These are phyloP conservation scores for Stegodyphus mimosarum DNA, from an alignment of 1,140 invertebrate species.

Conservation along the genomic window DNA sequence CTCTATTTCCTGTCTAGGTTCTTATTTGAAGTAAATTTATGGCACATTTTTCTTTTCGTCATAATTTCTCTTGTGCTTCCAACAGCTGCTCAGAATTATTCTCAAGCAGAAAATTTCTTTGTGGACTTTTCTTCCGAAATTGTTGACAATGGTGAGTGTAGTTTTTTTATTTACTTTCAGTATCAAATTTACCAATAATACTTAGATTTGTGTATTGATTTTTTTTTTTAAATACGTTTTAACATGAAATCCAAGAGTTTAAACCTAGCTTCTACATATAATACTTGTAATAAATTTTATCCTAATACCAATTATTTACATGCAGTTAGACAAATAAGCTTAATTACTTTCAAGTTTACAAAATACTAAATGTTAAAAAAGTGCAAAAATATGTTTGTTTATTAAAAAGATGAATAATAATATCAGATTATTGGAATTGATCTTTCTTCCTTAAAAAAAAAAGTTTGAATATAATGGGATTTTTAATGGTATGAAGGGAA, in stretches of 20 bases:
- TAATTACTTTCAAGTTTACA: too few species aligned
- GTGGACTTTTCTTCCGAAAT: slow-evolving; percentile 66
- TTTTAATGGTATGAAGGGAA: too few species aligned
- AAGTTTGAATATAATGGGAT: too few species aligned
- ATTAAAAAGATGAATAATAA: too few species aligned
- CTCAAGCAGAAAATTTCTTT: slow-evolving; percentile 12
- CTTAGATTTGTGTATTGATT: too few species aligned
- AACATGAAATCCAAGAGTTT: not conserved
- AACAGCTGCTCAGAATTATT: slow-evolving; percentile 35
- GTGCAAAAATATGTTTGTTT: too few species aligned
- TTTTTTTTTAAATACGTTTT: not conserved
- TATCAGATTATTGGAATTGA: too few species aligned
- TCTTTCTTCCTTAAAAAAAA: too few species aligned
- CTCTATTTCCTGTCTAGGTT: too few species aligned
- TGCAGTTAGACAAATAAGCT: too few species aligned
- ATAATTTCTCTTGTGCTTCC: slow-evolving; percentile 12
- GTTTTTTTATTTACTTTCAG: not conserved
- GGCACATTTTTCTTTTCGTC: not conserved
- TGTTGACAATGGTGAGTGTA: slow-evolving; percentile 67
- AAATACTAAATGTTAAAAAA: too few species aligned
- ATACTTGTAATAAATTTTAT: not conserved
- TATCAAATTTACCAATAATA: not conserved
- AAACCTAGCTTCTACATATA: not conserved
- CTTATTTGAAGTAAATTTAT: too few species aligned
- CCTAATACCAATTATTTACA: not conserved